Evolutionary conservation across 2,113 vertebrate genomes (phyloP), one percentile per base, ranked within the genome.

Genomic region (Bambusicola thoracicus): DNA sequence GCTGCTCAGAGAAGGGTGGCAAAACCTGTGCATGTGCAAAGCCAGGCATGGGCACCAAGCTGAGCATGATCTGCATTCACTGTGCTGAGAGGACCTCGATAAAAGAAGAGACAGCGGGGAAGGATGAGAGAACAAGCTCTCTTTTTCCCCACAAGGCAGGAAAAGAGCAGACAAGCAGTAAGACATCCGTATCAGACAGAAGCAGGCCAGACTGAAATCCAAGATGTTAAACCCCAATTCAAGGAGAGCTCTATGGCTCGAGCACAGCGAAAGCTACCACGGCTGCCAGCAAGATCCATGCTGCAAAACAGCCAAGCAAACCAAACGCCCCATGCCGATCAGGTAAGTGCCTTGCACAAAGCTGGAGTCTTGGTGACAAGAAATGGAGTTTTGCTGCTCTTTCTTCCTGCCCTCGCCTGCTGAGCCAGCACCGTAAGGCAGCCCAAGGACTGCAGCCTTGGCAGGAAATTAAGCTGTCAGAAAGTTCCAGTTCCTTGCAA

Each of bases 191-290:
- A 29, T 67, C 72, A 74, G 74, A 24, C 13, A 79, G 87, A 61
- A 3, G 48, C 34, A 72, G 59, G 65, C 40, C 49, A 70, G 78
- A 43, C 2, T 53, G 73, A 78, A 92, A 88, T 25, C 68, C 73
- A 67, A 81, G 68, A 51, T 51, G 68, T 38, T 62, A 22, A 76
- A 61, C 2, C 1, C n/a, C 0, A 0, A 58, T 40, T 21, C 76
- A 62, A 3, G 0, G 1, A 82, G n/a, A 89, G 55, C 44, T 82
- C 62, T n/a, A 41, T 0, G 0, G 56, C 76, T 73, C 58, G 10
- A 41, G 36, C 5, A 22, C 72, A 66, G 76, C 76, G 77, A 32
- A 27, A 85, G 75, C 51, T 88, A 27, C 68, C 0, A 0, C 4
- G 9, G 21, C 10, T 17, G 3, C 75, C 56, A 2, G 2, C 2